These are phyloP conservation scores for Apus apus DNA, from an alignment of 2,113 vertebrate genomes.

Conservation along the genomic window DNA sequence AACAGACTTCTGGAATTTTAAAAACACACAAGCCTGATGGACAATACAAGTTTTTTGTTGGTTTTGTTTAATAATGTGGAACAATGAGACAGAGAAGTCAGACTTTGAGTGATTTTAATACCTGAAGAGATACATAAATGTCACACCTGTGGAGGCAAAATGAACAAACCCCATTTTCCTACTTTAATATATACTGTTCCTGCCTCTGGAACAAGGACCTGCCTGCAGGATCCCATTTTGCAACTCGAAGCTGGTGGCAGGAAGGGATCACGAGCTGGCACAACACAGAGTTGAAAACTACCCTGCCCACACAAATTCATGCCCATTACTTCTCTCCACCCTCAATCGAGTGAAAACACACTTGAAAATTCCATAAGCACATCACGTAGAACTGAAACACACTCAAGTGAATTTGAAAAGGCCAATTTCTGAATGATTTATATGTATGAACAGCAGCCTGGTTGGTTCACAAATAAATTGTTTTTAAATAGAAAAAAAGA, in stretches of 20 bases:
- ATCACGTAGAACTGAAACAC: background rate
- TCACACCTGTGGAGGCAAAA: background rate
- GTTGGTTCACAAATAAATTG: constrained; percentile 23
- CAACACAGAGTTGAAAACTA: background rate
- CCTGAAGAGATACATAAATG: constrained; percentile 29
- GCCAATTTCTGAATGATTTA: background rate
- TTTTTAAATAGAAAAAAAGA: constrained; percentile 50
- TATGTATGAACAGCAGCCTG: constrained; percentile 37
- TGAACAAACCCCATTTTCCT: background rate
- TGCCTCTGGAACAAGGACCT: constrained; percentile 21
- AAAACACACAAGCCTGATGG: background rate
- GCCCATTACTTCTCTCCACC: background rate
- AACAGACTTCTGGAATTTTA: background rate
- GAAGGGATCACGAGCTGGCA: background rate
- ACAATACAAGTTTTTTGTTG: background rate
- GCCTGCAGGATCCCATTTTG: constrained; percentile 40
- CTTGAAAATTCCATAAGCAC: background rate
- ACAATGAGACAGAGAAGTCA: constrained; percentile 7
- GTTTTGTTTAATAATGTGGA: background rate
- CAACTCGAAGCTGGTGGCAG: background rate
- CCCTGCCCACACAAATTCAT: background rate
- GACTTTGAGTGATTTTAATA: background rate
- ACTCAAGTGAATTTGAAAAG: background rate
- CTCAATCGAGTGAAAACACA: background rate
- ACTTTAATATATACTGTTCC: background rate